Base-by-base conservation (phyloP, 2,113 vertebrate species). In the Trinectes maculatus region DNA sequence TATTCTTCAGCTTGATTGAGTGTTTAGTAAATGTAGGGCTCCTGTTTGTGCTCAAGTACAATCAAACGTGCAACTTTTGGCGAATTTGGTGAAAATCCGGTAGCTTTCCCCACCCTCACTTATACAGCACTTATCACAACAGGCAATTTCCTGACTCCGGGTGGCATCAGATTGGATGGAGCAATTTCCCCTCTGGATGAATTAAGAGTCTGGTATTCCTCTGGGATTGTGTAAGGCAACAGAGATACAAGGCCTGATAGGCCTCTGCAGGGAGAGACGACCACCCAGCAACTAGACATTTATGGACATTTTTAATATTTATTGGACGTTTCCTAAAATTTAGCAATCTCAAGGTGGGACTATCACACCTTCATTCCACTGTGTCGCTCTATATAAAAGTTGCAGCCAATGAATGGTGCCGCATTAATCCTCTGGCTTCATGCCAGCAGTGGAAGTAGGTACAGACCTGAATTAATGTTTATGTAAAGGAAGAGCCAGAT, bases 131-230 rank as follows among this genome's bases (percentile, higher is more conserved):
- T 89, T 87, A 89, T 80, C 79, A 57, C 48, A 80, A 79, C 51
- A 62, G 54, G 39, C 66, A 47, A 77, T 82, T 89, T 91, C 89
- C 89, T 84, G 82, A 78, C 72, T 83, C 68, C 16, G 24, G 61
- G 82, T 85, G 76, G 78, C 82, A 88, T 87, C 85, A 82, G 83
- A 88, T 86, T 79, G 76, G 80, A 82, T 39, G 40, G 16, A 84
- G 54, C 59, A 62, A 85, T 87, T 84, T 85, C 83, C 80, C 75
- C 58, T 76, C 39, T 70, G 47, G 82, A 60, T 60, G 29, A 71
- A 84, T 71, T 74, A 73, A 60, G 43, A 64, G 52, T 26, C 57
- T 59, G 56, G 54, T 71, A 37, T 71, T 82, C 85, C 77, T 74
- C 51, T 44, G 83, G 72, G 79, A 59, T 21, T 22, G 0, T 19